A percentile compares a stretch with the other conserved stretches of the same genome.
These are phyloP conservation scores for Patella pellucida DNA, from an alignment of 2,888 invertebrate species.

Conservation along the genomic window DNA sequence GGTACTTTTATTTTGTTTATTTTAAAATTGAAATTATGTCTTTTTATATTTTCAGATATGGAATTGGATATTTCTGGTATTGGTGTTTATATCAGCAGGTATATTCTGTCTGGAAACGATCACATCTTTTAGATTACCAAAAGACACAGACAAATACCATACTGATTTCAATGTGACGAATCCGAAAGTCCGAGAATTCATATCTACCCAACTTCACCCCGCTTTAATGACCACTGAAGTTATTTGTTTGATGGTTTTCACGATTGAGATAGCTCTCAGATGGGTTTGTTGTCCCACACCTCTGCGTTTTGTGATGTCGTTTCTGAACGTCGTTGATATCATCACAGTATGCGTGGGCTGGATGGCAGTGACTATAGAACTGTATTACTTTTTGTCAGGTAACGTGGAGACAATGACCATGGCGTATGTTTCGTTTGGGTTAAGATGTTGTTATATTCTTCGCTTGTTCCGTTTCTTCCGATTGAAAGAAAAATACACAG, in stretches of 20 bases:
- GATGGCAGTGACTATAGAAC: conserved; percentile 9
- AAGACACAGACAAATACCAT: not conserved
- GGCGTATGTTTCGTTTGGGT: conserved; percentile 3
- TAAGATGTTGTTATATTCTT: conserved; percentile 12
- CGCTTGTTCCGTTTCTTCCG: conserved; percentile 18
- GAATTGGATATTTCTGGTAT: conserved; percentile 5
- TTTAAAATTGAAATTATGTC: too few relatives aligned
- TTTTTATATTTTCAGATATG: conserved; percentile 14
- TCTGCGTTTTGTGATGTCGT: not conserved
- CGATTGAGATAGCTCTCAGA: conserved; percentile 6
- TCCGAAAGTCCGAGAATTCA: not conserved
- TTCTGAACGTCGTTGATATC: conserved; percentile 16
- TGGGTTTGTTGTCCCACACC: conserved; percentile 3
- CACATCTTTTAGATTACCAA: conserved; percentile 1
- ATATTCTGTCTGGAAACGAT: conserved; percentile 17
- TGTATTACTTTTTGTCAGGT: not conserved
- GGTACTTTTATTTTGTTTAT: too few relatives aligned
- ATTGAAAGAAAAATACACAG: conserved; percentile 11
- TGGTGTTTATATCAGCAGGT: conserved; percentile 13
- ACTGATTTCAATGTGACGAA: not conserved
- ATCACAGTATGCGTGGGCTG: conserved; percentile 17
- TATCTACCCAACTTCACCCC: conserved; percentile 11
- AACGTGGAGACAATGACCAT: not conserved
- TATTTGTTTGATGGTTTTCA: conserved; percentile 12
- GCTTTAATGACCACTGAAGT: conserved; percentile 1